Evolutionary conservation across 92 coral and sea anemone genomes (phyloP).

Genomic region (Porites rus): DNA sequence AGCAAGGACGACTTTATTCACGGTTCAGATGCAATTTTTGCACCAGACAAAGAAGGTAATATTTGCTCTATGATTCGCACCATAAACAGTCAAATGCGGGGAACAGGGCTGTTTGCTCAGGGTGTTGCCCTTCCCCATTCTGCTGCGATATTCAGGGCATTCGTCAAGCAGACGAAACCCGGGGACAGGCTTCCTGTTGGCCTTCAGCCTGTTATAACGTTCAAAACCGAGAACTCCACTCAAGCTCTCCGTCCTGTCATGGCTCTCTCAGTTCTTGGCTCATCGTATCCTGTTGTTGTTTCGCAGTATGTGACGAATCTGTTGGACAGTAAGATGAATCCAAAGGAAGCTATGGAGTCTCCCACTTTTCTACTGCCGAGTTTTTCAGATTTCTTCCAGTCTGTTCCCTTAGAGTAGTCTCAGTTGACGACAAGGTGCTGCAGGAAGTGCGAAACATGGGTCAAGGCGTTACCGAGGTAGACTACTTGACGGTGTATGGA

Average conservation of each 20-base stretch:
- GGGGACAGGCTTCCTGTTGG: conserved; percentile 79
- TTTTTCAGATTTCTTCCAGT: conserved; percentile 57
- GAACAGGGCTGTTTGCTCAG: conserved; percentile 89
- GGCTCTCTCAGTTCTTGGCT: conserved; percentile 88
- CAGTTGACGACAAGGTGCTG: conserved; percentile 68
- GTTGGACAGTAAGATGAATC: conserved; percentile 78
- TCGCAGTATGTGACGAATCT: conserved; percentile 79
- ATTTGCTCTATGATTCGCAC: conserved; percentile 94
- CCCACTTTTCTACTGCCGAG: conserved; percentile 78
- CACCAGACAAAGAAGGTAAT: conserved; percentile 86
- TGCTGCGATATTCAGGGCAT: conserved; percentile 75
- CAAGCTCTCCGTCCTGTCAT: conserved; percentile 59
- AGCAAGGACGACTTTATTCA: conserved; percentile 26
- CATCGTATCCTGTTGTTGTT: conserved; percentile 76
- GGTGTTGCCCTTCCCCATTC: conserved; percentile 90
- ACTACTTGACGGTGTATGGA: conserved; percentile 50
- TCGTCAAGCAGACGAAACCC: conserved; percentile 68
- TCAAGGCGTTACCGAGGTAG: conserved; percentile 79
- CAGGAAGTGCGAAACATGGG: conserved; percentile 76
- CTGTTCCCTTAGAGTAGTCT: conserved; percentile 78
- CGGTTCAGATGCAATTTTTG: conserved; percentile 90
- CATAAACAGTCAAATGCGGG: conserved; percentile 89
- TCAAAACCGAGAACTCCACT: conserved; percentile 34
- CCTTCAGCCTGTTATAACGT: conserved; percentile 76
- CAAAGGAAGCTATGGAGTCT: conserved; percentile 84